Evolutionary conservation across 2,113 vertebrate species (phyloP).

Genomic region (Orthonyx spaldingii): DNA sequence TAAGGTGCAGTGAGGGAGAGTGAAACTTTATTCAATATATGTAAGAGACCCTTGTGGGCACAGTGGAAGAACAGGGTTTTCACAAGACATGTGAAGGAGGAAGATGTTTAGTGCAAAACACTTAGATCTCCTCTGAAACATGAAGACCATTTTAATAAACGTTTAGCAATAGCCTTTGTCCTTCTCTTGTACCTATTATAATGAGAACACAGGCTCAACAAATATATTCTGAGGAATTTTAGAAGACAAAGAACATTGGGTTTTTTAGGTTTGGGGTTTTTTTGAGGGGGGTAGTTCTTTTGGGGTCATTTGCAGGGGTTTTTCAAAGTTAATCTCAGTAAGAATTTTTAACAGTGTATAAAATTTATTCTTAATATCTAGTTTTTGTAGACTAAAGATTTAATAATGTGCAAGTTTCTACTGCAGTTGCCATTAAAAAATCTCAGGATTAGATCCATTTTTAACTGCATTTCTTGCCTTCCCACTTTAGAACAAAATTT

Average conservation of each 20-base stretch:
- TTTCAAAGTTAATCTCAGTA: background rate
- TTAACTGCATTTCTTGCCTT: background rate
- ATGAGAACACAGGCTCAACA: background rate
- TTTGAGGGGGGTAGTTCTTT: rapidly evolving
- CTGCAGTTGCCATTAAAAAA: background rate
- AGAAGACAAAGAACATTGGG: background rate
- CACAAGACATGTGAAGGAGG: background rate
- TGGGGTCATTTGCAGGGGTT: background rate
- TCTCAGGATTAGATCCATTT: background rate
- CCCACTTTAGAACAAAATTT: background rate
- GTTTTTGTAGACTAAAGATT: background rate
- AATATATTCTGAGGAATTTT: background rate
- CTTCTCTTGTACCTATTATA: background rate
- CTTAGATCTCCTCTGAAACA: background rate
- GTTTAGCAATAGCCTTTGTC: background rate
- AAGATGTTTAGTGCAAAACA: background rate
- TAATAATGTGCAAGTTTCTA: background rate
- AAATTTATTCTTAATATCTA: background rate
- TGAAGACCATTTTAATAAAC: background rate
- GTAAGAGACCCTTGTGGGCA: background rate
- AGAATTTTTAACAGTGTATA: background rate
- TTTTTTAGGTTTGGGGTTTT: background rate
- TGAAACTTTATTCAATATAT: background rate
- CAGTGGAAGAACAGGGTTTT: background rate
- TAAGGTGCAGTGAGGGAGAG: background rate